Base-by-base conservation (phyloP, 2,888 invertebrate species). In the Stomorhina lunata region DNA sequence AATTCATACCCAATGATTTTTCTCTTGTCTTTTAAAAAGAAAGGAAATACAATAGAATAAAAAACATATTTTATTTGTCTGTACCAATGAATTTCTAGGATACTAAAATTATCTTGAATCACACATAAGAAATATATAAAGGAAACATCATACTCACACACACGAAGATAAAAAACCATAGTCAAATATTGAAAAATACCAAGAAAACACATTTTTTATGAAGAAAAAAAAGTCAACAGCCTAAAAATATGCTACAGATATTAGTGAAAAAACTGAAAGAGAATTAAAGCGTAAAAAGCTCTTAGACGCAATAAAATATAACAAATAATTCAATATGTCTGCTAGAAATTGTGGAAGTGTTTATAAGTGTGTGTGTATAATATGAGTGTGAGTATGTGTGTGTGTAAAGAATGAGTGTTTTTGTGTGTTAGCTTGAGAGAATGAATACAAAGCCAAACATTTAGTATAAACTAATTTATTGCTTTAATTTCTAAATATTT, bases 161-260 rank as follows among this genome's bases (percentile, higher is more conserved):
- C 1, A 29, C 9, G 9, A 4, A 43, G n/a, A n/a, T n/a, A 43
- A 20, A 7, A 27, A 55, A 17, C 43, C 43, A 69, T 20, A 40
- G 12, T 55, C 9, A 59, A 59, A 76, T n/a, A n/a, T n/a, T n/a
- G n/a, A 50, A 15, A 61, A 32, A 40, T 27, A 53, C 25, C 34
- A 45, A 32, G 57, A 17, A 27, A 12, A 32, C 2, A 15, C 55
- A 50, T 65, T 20, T 40, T 53, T 75, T 75, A 69, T 43, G 75
- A 71, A 59, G 57, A 75, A 66, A 78, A 59, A 65, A 75, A 66
- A 78, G 78, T 75, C 81, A 82, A 75, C 78, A 75, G 78, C 81
- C 81, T 82, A 79, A 65, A 79, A 75, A 73, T 78, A 79, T 82
- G 63, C 57, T 73, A 73, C 65, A 73, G n/a, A n/a, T n/a, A n/a